These are phyloP conservation scores for Pasiphila rectangulata DNA, from an alignment of 2,888 invertebrate genomes.

Conservation along the genomic window DNA sequence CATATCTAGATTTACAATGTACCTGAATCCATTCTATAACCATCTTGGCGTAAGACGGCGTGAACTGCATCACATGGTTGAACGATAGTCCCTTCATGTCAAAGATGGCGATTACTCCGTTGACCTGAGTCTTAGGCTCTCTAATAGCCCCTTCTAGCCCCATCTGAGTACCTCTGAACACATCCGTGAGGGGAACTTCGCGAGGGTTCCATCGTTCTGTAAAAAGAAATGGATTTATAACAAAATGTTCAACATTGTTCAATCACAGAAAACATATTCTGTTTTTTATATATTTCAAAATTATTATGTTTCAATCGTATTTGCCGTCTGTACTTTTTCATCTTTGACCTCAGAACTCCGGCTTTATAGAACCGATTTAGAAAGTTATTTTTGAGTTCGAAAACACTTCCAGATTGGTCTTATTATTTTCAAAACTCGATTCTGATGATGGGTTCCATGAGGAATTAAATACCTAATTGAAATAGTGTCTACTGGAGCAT, in stretches of 20 bases:
- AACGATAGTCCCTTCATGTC: conserved; percentile 88
- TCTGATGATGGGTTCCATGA: no score
- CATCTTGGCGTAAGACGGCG: conserved; percentile 87
- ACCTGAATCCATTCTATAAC: conserved; percentile 87
- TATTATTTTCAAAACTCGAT: no score
- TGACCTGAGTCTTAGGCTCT: conserved; percentile 90
- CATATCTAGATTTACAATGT: neutral
- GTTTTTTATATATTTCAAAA: no score
- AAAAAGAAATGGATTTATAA: conserved; percentile 30
- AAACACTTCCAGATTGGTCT: no score
- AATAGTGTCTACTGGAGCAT: no score
- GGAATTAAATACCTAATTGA: no score
- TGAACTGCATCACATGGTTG: conserved; percentile 87
- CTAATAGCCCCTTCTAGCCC: conserved; percentile 87
- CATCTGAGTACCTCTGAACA: conserved; percentile 86
- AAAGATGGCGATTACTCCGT: conserved; percentile 86
- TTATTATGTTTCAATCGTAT: no score
- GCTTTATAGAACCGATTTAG: no score
- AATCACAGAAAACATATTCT: neutral
- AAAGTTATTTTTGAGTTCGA: no score
- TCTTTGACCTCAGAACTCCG: no score
- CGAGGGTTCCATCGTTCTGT: conserved; percentile 88
- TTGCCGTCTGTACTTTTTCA: no score
- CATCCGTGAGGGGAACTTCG: conserved; percentile 82
- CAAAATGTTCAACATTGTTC: neutral